phyloP scores from a whole-genome alignment of 2,797 vertebrate species.

The Amphiprion clarkii region DNA sequence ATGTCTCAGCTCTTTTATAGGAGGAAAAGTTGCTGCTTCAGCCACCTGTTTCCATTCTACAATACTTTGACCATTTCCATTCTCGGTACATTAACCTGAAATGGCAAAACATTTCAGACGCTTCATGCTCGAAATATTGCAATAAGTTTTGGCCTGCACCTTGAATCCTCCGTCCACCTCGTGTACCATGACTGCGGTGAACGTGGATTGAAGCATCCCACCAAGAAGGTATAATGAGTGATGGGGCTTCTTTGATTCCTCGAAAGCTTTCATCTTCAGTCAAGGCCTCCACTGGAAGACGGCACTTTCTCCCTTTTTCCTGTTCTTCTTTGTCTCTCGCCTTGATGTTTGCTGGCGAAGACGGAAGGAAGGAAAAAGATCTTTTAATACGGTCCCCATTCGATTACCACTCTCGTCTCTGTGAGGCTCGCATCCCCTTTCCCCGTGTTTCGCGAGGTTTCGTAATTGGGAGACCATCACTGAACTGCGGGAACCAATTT shows the following conservation, averaged over 20 bases:
- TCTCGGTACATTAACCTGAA: background rate
- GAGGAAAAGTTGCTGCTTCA: conserved; percentile 6
- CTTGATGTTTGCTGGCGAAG: conserved; percentile 79
- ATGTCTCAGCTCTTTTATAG: conserved; percentile 33
- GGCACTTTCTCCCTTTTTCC: conserved; percentile 69
- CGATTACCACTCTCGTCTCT: conserved; percentile 58
- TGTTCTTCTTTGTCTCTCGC: conserved; percentile 75
- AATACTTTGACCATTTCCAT: conserved; percentile 1
- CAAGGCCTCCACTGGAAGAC: conserved; percentile 72
- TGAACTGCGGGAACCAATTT: conserved; percentile 69
- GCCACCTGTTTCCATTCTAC: background rate
- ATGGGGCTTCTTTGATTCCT: conserved; percentile 79
- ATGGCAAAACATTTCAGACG: background rate
- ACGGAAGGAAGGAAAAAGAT: conserved; percentile 53
- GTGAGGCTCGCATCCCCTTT: conserved; percentile 53
- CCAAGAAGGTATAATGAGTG: conserved; percentile 80
- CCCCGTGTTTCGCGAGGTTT: conserved; percentile 45
- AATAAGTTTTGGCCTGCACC: conserved; percentile 58
- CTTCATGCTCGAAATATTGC: conserved; percentile 19
- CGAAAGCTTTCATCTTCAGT: conserved; percentile 81
- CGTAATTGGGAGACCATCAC: conserved; percentile 73
- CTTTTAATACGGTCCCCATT: conserved; percentile 68
- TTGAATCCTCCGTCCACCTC: conserved; percentile 44
- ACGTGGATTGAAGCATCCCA: conserved; percentile 70
- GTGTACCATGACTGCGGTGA: conserved; percentile 48